Percentiles rank a stretch among this genome's conserved stretches.
Conservation (phyloP, 2,797 vertebrate species). For the Poeciliopsis gracilis region DNA sequence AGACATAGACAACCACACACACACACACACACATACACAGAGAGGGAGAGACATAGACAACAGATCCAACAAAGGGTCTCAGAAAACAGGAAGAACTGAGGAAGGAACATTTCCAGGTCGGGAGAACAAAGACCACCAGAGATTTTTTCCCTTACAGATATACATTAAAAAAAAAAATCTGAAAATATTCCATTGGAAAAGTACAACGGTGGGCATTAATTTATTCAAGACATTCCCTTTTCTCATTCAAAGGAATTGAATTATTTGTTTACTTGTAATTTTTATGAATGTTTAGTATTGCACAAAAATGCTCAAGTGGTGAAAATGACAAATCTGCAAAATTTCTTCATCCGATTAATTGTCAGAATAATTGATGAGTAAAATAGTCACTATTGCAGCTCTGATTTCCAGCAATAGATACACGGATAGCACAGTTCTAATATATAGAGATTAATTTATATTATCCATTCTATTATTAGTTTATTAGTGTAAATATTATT, state of each 20-base stretch:
- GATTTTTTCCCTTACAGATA: constrained; percentile 50
- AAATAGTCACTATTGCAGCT: no score
- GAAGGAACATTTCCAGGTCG: constrained; percentile 70
- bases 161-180: constrained; percentile 27
- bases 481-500: neutral
- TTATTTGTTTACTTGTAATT: no score
- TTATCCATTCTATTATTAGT: neutral
- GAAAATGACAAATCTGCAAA: no score
- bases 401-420: neutral
- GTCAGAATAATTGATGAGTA: no score
- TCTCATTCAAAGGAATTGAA: no score
- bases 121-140: constrained; percentile 56
- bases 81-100: constrained; percentile 75
- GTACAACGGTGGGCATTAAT: neutral
- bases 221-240: no score
- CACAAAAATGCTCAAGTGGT: no score
- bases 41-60: neutral
- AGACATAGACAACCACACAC: neutral
- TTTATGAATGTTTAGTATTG: no score
- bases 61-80: constrained; percentile 54
- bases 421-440: neutral
- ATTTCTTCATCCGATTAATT: no score
- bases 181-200: constrained; percentile 6
- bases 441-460: neutral
- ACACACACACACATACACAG: neutral